Evolutionary conservation across 2,888 invertebrate species (phyloP), one percentile per base, ranked within the genome.

Genomic region (Pteria penguin): DNA sequence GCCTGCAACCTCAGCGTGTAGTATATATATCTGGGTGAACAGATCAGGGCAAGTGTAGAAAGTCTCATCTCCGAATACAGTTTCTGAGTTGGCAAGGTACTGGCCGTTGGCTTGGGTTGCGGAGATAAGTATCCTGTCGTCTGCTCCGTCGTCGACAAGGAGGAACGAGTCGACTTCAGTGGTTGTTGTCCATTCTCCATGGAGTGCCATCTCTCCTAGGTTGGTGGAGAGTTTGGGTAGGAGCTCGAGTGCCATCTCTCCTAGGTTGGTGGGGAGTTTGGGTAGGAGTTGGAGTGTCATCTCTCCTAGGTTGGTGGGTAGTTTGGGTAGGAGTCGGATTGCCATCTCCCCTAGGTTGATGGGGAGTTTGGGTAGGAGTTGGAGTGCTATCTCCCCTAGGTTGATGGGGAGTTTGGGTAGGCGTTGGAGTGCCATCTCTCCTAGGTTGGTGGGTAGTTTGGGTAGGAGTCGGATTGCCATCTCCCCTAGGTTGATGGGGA

Each of bases 181-280:
- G 18, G 76, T 76, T 24, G 65, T 11, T 27, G 69, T 68, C 62
- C 68, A 72, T 55, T 67, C 45, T 32, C 68, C 68, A 14, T 76
- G 55, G n/a, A 76, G 5, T 14, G 36, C 1, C 24, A 72, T 52
- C 8, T 63, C 57, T 29, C 24, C 36, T 32, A 27, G n/a, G 18
- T 63, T n/a, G 18, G 27, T 72, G 3, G 68, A 72, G 14, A 72
- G 45, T 27, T 31, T 22, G 27, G 67, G 65, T 31, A 65, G 45
- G 18, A n/a, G 27, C 24, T 72, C 63, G 5, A 33, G 29, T 24
- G 70, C 14, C 54, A 70, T 14, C 8, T 52, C 45, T 65, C 71
- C 71, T n/a, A 76, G 52, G 11, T n/a, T 8, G 14, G 29, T 45
- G 29, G 65, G 69, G 31, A n/a, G n/a, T n/a, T n/a, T n/a, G n/a